Evolutionary conservation across 2,113 vertebrate species (phyloP), one percentile per base, ranked within the genome.

Genomic region (Poicephalus gulielmi): DNA sequence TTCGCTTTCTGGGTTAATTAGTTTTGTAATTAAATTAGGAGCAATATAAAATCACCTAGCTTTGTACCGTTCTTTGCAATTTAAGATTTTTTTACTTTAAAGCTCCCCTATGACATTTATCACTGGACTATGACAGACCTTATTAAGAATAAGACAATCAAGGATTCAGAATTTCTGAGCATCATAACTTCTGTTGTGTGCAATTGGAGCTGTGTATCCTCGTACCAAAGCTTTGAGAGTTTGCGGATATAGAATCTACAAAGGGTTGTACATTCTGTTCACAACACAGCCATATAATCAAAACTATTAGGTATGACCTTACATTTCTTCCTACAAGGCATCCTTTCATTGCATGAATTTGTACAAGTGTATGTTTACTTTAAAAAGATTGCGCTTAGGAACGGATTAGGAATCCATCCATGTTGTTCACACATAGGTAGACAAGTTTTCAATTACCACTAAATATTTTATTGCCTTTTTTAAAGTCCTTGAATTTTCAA

Each of bases 181-280:
- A 30, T 63, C 13, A 1, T 76, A 67, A 18, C 4, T 60, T 68
- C 11, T 23, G 3, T 9, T 69, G 13, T 23, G 14, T 69, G 14
- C 9, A 35, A 5, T 16, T 44, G 27, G 30, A 70, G 41, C 55
- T 67, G 27, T 67, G 27, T 62, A 33, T 35, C 31, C 44, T 82
- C 7, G 19, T 44, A 24, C 7, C 16, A 85, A 82, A 85, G 25
- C 13, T 44, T 70, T 41, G 75, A 63, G 82, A 91, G 44, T 41
- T 31, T 43, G 23, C 31, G 2, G 44, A 68, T 73, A 15, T 27
- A 25, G 23, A 8, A 23, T 13, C 69, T 47, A 28, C 11, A 13
- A 33, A 50, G 22, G 11, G 15, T 66, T 0, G 0, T 63, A 17
- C 43, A 12, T 15, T 66, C 7, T 6, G 15, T 69, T 33, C 31